Evolutionary conservation across 2,888 invertebrate genomes (phyloP).

Genomic region (Hydropsyche betteni): DNA sequence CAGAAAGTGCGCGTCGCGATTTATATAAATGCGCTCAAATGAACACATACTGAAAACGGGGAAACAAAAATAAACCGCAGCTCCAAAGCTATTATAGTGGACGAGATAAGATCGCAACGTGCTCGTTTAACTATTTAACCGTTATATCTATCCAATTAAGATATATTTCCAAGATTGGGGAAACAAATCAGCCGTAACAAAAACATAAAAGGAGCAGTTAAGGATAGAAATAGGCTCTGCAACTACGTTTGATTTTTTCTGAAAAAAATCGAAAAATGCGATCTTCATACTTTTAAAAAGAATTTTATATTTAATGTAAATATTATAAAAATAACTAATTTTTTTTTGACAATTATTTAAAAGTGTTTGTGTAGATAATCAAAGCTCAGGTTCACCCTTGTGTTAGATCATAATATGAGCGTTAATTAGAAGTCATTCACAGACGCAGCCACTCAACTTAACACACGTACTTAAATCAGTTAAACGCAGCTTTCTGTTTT

Average conservation of each 20-base stretch:
- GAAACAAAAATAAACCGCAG: conserved; percentile 21
- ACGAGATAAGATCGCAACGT: conserved; percentile 30
- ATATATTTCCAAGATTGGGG: conserved; percentile 48
- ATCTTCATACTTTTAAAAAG: too few relatives aligned
- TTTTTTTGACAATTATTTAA: too few relatives aligned
- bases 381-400: not conserved
- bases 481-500: conserved; percentile 44
- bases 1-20: too few relatives aligned
- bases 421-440: conserved; percentile 49
- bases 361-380: too few relatives aligned
- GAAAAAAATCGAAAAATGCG: too few relatives aligned
- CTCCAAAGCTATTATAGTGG: conserved; percentile 30
- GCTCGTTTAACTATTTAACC: conserved; percentile 38
- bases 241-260: not conserved
- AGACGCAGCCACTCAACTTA: conserved; percentile 33
- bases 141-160: conserved; percentile 47
- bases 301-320: too few relatives aligned
- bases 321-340: too few relatives aligned
- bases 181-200: conserved; percentile 50
- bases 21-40: too few relatives aligned
- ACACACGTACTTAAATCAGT: conserved; percentile 44
- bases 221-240: conserved; percentile 42
- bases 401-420: conserved; percentile 46
- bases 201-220: conserved; percentile 40
- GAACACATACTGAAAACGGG: not conserved